These are phyloP conservation scores for Drosophila suzukii DNA, from an alignment of 1,140 invertebrate genomes.

Conservation along the genomic window DNA sequence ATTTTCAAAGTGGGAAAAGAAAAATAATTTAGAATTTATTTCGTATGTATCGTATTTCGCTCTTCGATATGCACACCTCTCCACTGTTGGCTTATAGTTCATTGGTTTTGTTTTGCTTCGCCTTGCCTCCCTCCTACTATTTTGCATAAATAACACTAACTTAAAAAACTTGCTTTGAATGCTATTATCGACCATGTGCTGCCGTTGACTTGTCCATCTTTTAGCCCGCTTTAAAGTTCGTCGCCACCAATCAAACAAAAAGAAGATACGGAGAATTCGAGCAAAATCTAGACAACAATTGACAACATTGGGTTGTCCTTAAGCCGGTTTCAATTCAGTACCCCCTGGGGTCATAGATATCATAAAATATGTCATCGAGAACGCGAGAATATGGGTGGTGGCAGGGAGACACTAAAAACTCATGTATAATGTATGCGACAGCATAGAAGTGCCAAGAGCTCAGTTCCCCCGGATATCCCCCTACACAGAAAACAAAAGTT, in stretches of 20 bases:
- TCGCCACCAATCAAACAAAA: slow-evolving; percentile 35
- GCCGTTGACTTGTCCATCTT: slow-evolving; percentile 24
- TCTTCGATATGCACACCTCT: slow-evolving; percentile 7
- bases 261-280: slow-evolving; percentile 48
- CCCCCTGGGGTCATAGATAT: slow-evolving; percentile 68
- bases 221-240: slow-evolving; percentile 61
- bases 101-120: slow-evolving; percentile 33
- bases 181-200: slow-evolving; percentile 42
- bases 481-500: slow-evolving; percentile 18
- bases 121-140: slow-evolving; percentile 19
- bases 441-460: slow-evolving; percentile 2
- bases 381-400: slow-evolving; percentile 9
- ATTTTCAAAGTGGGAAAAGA: too few relatives aligned
- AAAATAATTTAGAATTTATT: too few relatives aligned
- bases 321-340: slow-evolving; percentile 61
- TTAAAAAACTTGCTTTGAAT: slow-evolving; percentile 79
- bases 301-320: slow-evolving; percentile 65
- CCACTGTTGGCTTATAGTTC: slow-evolving; percentile 5
- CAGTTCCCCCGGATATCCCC: slow-evolving; percentile 5
- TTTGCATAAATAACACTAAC: slow-evolving; percentile 80
- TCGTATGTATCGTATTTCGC: neutral
- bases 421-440: slow-evolving; percentile 47
- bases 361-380: slow-evolving; percentile 57
- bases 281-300: slow-evolving; percentile 46
- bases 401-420: slow-evolving; percentile 22